Percentiles rank a stretch among this genome's conserved stretches.
Conservation (phyloP, 2,797 vertebrate genomes). For the Poecilia velifera region DNA sequence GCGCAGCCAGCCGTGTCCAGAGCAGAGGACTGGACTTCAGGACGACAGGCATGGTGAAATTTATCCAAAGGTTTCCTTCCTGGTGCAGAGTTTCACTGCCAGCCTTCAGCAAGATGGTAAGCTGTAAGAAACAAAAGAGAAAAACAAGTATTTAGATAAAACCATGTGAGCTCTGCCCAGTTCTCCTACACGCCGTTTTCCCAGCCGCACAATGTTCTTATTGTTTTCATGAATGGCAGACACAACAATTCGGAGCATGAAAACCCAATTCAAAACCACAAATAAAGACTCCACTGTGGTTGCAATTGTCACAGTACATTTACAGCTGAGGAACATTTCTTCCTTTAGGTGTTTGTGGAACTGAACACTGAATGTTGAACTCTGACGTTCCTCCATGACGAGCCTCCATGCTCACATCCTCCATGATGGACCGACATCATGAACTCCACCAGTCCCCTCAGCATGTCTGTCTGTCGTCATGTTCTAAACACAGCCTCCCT, state of each 20-base stretch:
- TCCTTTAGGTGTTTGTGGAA: constrained; percentile 12
- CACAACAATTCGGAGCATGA: constrained; percentile 33
- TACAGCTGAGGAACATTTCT: constrained; percentile 19
- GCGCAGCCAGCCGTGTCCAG: constrained; percentile 85
- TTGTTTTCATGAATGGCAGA: constrained; percentile 60
- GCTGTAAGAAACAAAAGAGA: constrained; percentile 26
- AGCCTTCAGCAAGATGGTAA: constrained; percentile 16
- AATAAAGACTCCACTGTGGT: constrained; percentile 54
- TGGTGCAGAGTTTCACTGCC: constrained; percentile 13
- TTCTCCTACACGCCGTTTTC: constrained; percentile 20
- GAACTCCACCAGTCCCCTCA: constrained; percentile 52
- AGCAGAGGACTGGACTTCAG: constrained; percentile 80
- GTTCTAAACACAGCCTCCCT: constrained; percentile 41
- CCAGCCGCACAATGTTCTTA: constrained; percentile 45
- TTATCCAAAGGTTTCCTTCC: constrained; percentile 8
- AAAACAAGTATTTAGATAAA: neutral
- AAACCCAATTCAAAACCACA: constrained; percentile 40
- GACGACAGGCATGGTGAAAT: constrained; percentile 72
- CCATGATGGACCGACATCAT: constrained; percentile 38
- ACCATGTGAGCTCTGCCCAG: constrained; percentile 30
- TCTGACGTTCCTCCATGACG: constrained; percentile 46
- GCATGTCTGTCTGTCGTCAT: constrained; percentile 59
- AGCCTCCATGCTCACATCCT: constrained; percentile 42
- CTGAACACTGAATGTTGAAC: constrained; percentile 11
- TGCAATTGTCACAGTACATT: constrained; percentile 28